Base-by-base conservation (phyloP, 2,888 invertebrate species). In the Amblyjoppa fuscipennis region DNA sequence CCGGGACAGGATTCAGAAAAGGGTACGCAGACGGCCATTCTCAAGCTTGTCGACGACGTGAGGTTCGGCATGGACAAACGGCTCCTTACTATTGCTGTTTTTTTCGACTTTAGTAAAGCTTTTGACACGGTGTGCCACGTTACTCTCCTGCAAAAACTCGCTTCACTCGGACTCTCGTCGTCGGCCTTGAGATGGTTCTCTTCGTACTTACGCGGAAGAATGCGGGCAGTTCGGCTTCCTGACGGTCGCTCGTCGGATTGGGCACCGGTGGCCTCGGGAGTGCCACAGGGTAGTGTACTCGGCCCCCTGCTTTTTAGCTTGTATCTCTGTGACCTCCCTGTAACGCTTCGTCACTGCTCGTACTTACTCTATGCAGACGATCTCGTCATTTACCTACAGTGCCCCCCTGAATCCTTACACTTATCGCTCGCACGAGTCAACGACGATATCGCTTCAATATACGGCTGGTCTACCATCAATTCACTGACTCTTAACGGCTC, bases 231-330 rank as follows among this genome's bases (percentile, higher is more conserved):
- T 45, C 70, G 70, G 2, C 34, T 45, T 11, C 11, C 56, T 20
- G 75, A 51, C 13, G 70, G 53, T 0, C 11, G 13, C 7, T 0
- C 66, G 6, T 84, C 81, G 2, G 64, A 3, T 3, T 81, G 84
- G 76, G 45, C 51, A 20, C 16, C 38, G 0, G 20, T 69, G 6
- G 3, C 31, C 7, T 53, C 76, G 6, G 81, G 84, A 2, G 81
- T 84, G 1, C 78, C 78, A 0, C 78, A 78, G 51, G 82, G 78
- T 20, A 77, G 74, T 28, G 75, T 84, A 9, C 74, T 85, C 6
- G 75, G 81, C 13, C 75, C 75, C 0, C 34, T 64, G 20, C 34
- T 80, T 0, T 80, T 66, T 9, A 73, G 45, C 1, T 51, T 73
- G 0, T 80, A 59, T 25, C 28, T 66, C 1, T 7, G 28, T 20